Evolutionary conservation across 2,888 invertebrate species (phyloP), one percentile per base, ranked within the genome.

Genomic region (Rhorus exstirpatorius): DNA sequence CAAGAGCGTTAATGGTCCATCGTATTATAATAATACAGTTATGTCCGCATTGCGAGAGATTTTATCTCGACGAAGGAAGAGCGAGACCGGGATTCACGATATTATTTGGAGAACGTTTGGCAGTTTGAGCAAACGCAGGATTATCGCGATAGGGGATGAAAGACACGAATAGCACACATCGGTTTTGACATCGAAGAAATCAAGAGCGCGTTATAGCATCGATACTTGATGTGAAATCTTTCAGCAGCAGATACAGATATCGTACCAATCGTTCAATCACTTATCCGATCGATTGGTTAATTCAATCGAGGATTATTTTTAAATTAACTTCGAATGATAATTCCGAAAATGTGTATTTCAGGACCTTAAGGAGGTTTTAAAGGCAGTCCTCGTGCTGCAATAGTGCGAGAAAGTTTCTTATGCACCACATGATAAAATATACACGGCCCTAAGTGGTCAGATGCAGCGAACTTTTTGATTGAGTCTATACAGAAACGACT

Each of bases 1-100:
- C 87, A 86, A 84, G 86, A 87, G 86, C 87, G 87, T 89, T 90
- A 90, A 90, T 90, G 90, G 89, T 78, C 74, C 78, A 70, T 49
- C 68, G 75, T 72, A 63, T 74, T 77, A 77, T 82, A 78, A 74
- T n/a, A 67, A 74, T 74, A 74, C 74, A 74, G 74, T 78, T 70
- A 21, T 14, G 58, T 46, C 17, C 51, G 53, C 58, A 19, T 63
- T 46, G 60, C 7, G 44, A 24, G 68, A 49, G 49, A 49, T 1
- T 26, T 6, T 8, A 49, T 38, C 44, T 58, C 26, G 31, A 44
- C 58, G 44, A 71, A 71, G 58, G 31, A 46, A 71, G n/a, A n/a
- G n/a, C n/a, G 44, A 41, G 7, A 46, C 17, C 26, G 31, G 53
- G 53, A n/a, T 41, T 53, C 8, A 17, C 35, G 8, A 24, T 41